phyloP scores from a whole-genome alignment of 2,888 invertebrate genomes.

The Aphidius colemani region DNA sequence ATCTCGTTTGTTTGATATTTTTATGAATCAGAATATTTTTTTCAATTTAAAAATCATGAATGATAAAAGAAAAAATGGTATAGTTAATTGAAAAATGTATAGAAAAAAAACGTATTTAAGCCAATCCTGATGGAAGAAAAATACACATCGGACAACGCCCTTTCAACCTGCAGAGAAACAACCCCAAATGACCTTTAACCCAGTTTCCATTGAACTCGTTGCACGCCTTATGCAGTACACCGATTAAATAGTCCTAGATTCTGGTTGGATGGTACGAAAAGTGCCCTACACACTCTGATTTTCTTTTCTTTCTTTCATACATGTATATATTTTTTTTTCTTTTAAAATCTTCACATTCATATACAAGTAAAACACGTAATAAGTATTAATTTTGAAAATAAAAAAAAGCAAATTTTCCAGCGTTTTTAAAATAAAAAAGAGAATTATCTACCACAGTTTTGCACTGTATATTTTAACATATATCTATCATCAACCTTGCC shows the following conservation, averaged over 20 bases:
- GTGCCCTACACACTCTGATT: background rate
- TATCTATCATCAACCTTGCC: too few relatives aligned
- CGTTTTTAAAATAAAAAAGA: background rate
- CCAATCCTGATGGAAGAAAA: background rate
- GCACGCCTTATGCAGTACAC: conserved; percentile 6
- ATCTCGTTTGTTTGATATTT: too few relatives aligned
- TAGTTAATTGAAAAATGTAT: too few relatives aligned
- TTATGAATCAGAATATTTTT: too few relatives aligned
- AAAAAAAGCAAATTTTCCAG: background rate
- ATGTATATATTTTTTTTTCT: background rate
- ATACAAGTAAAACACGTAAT: too few relatives aligned
- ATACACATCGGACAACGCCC: conserved; percentile 16
- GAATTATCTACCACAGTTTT: too few relatives aligned
- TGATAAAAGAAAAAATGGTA: too few relatives aligned
- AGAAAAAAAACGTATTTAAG: too few relatives aligned
- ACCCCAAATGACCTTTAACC: conserved; percentile 34
- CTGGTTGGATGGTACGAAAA: background rate
- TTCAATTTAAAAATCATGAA: too few relatives aligned
- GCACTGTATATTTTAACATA: too few relatives aligned
- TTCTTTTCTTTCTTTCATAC: background rate
- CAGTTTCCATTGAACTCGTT: conserved; percentile 34
- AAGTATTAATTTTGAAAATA: too few relatives aligned
- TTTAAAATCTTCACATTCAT: background rate
- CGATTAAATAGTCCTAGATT: conserved; percentile 11
- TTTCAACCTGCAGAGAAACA: conserved; percentile 16